Evolutionary conservation across 2,113 vertebrate species (phyloP).

Genomic region (Eulacestoma nigropectus): DNA sequence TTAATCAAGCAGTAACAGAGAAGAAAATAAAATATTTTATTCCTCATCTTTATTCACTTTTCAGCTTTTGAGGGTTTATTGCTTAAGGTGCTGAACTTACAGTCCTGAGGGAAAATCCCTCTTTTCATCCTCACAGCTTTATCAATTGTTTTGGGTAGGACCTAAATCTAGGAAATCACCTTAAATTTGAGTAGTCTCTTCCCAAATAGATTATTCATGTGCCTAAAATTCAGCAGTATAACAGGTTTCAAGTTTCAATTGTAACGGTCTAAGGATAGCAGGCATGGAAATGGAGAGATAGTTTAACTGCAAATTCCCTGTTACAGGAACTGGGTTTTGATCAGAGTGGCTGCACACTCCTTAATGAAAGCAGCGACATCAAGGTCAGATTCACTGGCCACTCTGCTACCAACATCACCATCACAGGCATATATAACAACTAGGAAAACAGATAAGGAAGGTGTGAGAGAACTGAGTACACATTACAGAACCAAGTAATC

Average conservation of each 20-base stretch:
- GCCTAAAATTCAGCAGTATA: neutral
- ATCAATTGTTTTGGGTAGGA: neutral
- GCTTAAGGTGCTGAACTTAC: neutral
- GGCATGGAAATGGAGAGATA: neutral
- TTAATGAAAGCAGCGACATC: neutral
- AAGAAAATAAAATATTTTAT: conserved; percentile 47
- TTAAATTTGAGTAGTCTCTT: neutral
- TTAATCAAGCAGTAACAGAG: conserved; percentile 17
- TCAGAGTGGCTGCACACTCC: neutral
- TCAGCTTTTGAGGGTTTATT: neutral
- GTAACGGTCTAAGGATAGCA: neutral
- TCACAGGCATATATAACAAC: neutral
- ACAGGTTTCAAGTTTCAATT: neutral
- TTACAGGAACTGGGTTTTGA: neutral
- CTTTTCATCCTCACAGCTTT: neutral
- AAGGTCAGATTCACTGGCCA: neutral
- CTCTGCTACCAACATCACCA: neutral
- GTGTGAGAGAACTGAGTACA: neutral
- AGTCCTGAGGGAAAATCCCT: neutral
- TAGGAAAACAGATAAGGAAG: neutral
- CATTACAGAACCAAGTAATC: neutral
- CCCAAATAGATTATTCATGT: neutral
- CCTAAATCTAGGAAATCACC: neutral
- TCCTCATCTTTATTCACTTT: conserved; percentile 23
- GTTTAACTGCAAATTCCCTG: neutral